These are phyloP conservation scores for Enteromius unitaeniatus DNA, from an alignment of 2,797 vertebrate species.

Conservation along the genomic window DNA sequence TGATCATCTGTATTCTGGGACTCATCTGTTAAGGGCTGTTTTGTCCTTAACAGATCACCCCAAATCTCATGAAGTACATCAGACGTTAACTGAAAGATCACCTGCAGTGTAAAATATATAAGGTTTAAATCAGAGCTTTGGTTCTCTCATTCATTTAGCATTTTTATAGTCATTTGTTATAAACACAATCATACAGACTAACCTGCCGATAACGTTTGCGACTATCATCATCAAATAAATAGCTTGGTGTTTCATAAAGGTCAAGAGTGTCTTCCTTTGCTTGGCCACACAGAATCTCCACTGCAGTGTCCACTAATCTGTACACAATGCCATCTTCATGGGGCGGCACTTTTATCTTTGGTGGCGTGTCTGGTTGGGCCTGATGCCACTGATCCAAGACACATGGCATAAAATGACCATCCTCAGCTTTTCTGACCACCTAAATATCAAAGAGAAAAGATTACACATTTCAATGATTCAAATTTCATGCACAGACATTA, in stretches of 20 bases:
- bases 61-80: constrained; percentile 62
- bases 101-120: constrained; percentile 49
- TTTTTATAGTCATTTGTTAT: neutral
- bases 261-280: constrained; percentile 29
- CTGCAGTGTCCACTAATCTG: constrained; percentile 56
- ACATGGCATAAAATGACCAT: constrained; percentile 44
- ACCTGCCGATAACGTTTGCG: constrained; percentile 62
- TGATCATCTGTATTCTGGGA: constrained; percentile 31
- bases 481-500: neutral
- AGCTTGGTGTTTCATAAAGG: constrained; percentile 57
- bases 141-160: constrained; percentile 14
- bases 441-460: constrained; percentile 22
- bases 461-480: neutral
- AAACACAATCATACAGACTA: constrained; percentile 22
- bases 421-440: constrained; percentile 52
- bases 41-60: constrained; percentile 36
- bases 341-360: constrained; percentile 54
- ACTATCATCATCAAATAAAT: constrained; percentile 59
- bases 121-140: neutral
- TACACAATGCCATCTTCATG: constrained; percentile 60
- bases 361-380: constrained; percentile 40
- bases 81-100: constrained; percentile 64
- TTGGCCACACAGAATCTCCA: constrained; percentile 59
- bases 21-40: neutral
- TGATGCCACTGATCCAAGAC: constrained; percentile 66